phyloP scores from a whole-genome alignment of 2,113 vertebrate species.

The Cebidichthys violaceus region DNA sequence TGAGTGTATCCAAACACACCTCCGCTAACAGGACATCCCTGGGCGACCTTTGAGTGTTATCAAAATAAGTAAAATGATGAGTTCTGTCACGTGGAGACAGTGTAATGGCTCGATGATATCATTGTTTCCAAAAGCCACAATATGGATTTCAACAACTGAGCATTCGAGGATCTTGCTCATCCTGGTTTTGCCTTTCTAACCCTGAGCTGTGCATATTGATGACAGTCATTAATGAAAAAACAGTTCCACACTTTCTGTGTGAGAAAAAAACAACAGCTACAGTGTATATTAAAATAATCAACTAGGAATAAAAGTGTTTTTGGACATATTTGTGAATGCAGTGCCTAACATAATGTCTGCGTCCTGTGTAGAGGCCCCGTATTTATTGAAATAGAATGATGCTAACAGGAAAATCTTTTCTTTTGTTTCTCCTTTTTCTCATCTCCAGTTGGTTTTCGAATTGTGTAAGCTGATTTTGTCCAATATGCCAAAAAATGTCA shows the following conservation, averaged over 20 bases:
- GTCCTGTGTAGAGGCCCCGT: no score
- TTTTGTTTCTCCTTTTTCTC: no score
- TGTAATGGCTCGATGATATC: slow-evolving; percentile 42
- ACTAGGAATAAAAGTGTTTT: not conserved
- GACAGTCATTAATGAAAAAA: not conserved
- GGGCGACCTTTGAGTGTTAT: slow-evolving; percentile 62
- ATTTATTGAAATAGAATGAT: not conserved
- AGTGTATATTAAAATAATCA: not conserved
- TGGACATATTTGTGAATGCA: not conserved
- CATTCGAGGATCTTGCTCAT: not conserved
- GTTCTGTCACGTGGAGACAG: slow-evolving; percentile 17
- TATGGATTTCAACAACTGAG: slow-evolving; percentile 29
- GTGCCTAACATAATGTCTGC: not conserved
- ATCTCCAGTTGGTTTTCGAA: no score
- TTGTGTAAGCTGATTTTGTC: no score
- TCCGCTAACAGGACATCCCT: slow-evolving; percentile 63
- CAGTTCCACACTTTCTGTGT: not conserved
- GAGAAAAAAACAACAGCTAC: not conserved
- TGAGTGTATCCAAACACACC: slow-evolving; percentile 68
- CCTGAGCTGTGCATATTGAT: not conserved
- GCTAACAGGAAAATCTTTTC: no score
- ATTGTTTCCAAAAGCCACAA: slow-evolving; percentile 47
- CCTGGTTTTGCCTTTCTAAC: slow-evolving; percentile 7
- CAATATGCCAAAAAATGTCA: no score
- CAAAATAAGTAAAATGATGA: slow-evolving; percentile 58